phyloP scores from a whole-genome alignment of 2,888 invertebrate genomes.

The Eupithecia exiguata region DNA sequence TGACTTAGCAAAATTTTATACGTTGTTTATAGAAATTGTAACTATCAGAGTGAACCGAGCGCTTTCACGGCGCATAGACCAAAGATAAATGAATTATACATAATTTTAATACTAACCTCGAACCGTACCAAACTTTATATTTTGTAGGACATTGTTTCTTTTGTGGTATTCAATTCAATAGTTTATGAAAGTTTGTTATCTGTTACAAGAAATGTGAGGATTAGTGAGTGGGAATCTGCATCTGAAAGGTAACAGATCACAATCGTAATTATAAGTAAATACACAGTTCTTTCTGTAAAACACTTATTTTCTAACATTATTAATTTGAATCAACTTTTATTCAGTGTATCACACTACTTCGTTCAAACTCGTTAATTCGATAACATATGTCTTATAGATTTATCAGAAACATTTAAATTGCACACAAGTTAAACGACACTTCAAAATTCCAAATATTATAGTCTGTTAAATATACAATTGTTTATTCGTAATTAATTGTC shows the following conservation, averaged over 20 bases:
- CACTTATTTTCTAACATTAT: conserved; percentile 28
- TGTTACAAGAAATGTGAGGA: conserved; percentile 22
- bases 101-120: conserved; percentile 81
- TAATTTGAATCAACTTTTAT: conserved; percentile 21
- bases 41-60: conserved; percentile 74
- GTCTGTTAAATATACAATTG: conserved; percentile 42
- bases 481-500: conserved; percentile 70
- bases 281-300: conserved; percentile 23
- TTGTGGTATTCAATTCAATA: conserved; percentile 36
- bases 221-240: conserved; percentile 15
- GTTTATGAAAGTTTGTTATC: conserved; percentile 33
- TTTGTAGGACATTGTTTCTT: conserved; percentile 60
- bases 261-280: conserved; percentile 22
- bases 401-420: conserved; percentile 19
- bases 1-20: conserved; percentile 84
- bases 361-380: neutral
- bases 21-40: conserved; percentile 79
- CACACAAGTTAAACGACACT: conserved; percentile 37
- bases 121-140: conserved; percentile 80
- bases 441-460: conserved; percentile 48
- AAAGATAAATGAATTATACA: conserved; percentile 78
- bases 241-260: conserved; percentile 12
- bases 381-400: conserved; percentile 5
- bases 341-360: conserved; percentile 14
- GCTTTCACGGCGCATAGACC: conserved; percentile 76